Evolutionary conservation across 2,113 vertebrate genomes (phyloP).

Genomic region (Arothron firmamentum): DNA sequence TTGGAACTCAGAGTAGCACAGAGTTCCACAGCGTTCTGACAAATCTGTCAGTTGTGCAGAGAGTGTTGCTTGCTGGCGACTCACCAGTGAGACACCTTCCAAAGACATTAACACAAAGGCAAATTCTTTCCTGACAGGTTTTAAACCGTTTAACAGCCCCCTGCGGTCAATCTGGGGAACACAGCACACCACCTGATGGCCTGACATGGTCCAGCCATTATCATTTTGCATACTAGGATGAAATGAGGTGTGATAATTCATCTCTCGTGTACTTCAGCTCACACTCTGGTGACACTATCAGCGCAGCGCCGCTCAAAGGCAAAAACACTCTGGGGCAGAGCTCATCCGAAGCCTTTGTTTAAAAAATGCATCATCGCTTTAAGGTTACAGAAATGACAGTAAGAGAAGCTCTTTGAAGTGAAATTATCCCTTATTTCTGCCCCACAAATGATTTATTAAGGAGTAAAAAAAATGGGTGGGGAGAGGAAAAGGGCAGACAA

Average conservation of each 20-base stretch:
- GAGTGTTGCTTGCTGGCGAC: slow-evolving; percentile 30
- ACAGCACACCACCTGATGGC: slow-evolving; percentile 68
- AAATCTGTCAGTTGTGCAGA: slow-evolving; percentile 30
- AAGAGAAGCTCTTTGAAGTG: slow-evolving; percentile 73
- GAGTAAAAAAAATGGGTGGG: slow-evolving; percentile 31
- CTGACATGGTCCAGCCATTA: slow-evolving; percentile 74
- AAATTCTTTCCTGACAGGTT: slow-evolving; percentile 14
- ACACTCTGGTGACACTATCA: slow-evolving; percentile 69
- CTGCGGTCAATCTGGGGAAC: slow-evolving; percentile 72
- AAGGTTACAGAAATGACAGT: slow-evolving; percentile 75
- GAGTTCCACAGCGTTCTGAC: slow-evolving; percentile 25
- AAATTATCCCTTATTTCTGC: slow-evolving; percentile 68
- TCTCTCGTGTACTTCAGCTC: slow-evolving; percentile 67
- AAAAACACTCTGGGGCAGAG: slow-evolving; percentile 49
- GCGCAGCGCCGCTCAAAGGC: slow-evolving; percentile 60
- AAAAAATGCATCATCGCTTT: slow-evolving; percentile 68
- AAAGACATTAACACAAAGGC: background rate
- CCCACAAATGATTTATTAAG: slow-evolving; percentile 74
- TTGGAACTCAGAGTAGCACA: slow-evolving; percentile 4
- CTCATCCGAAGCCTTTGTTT: slow-evolving; percentile 41
- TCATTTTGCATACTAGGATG: slow-evolving; percentile 74
- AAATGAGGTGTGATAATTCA: slow-evolving; percentile 80
- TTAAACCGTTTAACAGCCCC: slow-evolving; percentile 66
- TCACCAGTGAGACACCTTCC: background rate
- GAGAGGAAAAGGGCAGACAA: slow-evolving; percentile 49